phyloP scores from a whole-genome alignment of 2,113 vertebrate species.

The Pedionomus torquatus region DNA sequence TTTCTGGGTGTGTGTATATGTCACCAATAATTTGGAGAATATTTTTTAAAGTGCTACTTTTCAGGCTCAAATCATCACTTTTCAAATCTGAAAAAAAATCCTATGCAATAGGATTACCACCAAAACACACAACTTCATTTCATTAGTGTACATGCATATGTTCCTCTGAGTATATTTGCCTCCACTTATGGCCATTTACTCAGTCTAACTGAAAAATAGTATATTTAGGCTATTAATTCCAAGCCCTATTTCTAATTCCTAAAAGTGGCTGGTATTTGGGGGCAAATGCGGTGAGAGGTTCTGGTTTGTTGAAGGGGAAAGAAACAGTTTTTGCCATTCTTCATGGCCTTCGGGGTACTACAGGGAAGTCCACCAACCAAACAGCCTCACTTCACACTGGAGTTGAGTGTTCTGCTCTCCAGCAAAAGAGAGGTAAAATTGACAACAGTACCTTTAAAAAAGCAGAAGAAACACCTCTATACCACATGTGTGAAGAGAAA shows the following conservation, averaged over 20 bases:
- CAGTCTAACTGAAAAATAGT: neutral
- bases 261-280: neutral
- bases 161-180: neutral
- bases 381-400: neutral
- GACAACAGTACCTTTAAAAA: neutral
- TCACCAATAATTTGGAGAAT: neutral
- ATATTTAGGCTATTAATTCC: neutral
- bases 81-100: neutral
- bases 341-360: neutral
- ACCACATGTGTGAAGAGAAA: neutral
- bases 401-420: neutral
- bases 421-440: neutral
- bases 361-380: neutral
- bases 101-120: neutral
- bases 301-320: neutral
- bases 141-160: neutral
- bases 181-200: neutral
- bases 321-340: neutral
- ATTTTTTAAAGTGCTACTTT: neutral
- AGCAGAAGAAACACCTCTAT: neutral
- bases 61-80: neutral
- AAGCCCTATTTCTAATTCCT: neutral
- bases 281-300: neutral
- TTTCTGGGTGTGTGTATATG: neutral
- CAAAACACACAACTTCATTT: neutral